Conservation (phyloP, 1,140 invertebrate genomes). For the Oedothorax gibbosus region DNA sequence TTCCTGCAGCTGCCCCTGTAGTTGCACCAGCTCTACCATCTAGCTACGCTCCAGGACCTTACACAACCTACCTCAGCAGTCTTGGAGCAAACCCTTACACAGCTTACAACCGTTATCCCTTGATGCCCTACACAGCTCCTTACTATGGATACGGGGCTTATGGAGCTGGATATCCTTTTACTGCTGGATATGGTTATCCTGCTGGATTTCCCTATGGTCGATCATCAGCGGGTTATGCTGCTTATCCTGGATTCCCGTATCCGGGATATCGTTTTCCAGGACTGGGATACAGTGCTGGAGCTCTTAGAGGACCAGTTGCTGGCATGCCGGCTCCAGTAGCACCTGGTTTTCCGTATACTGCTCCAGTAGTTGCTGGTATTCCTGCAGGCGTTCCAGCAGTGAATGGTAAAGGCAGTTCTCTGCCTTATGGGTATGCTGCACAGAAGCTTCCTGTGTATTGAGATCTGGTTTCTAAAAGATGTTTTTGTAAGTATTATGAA, state of each 20-base stretch:
- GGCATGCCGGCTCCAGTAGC: not conserved
- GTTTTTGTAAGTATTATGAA: too few species aligned
- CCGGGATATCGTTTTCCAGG: not conserved
- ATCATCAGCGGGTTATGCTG: not conserved
- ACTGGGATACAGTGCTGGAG: slow-evolving; percentile 26
- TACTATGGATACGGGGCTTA: slow-evolving; percentile 23
- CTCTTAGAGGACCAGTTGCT: slow-evolving; percentile 1
- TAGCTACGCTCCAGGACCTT: not conserved
- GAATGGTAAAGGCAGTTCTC: slow-evolving; percentile 26
- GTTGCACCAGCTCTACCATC: not conserved
- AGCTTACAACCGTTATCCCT: slow-evolving; percentile 14
- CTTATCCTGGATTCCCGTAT: slow-evolving; percentile 7
- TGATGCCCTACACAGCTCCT: slow-evolving; percentile 5
- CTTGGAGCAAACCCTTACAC: slow-evolving; percentile 11
- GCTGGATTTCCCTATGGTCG: slow-evolving; percentile 1
- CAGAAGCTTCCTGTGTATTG: slow-evolving; percentile 2
- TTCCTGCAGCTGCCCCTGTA: not conserved
- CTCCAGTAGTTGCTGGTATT: not conserved
- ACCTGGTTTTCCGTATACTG: slow-evolving; percentile 1
- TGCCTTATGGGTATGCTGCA: slow-evolving; percentile 3
- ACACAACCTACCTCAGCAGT: slow-evolving; percentile 16
- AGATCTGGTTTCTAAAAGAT: not conserved
- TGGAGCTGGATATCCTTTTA: not conserved
- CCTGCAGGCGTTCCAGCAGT: not conserved
- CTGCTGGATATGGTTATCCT: slow-evolving; percentile 4